Evolutionary conservation across 2,888 invertebrate genomes (phyloP), one percentile per base, ranked within the genome.

Genomic region (Brachyopa scutellaris): DNA sequence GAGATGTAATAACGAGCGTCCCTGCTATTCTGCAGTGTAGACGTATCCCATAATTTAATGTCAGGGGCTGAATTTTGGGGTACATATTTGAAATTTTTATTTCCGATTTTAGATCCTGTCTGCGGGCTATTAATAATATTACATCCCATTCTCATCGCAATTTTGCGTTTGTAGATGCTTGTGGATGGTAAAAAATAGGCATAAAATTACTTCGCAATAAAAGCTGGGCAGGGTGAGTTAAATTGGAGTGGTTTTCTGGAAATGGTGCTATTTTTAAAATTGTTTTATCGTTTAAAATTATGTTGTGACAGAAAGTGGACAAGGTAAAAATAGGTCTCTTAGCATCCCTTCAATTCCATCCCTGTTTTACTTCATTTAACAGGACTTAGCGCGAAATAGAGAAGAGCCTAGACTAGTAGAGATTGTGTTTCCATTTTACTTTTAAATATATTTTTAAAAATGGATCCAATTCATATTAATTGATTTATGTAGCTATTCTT

Each of bases 11-110:
- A 45, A 21, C 15, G 31, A 31, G 8, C 19, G 15, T 59, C 40
- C 7, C 15, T 29, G 11, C 6, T 5, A 47, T 31, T 6, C 21
- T 38, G 55, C 23, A 13, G 11, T 7, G 36, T 13, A 55, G 55
- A 55, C 55, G 36, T 21, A 62, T 47, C n/a, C 47, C 11, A 47
- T 33, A 62, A 62, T 62, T n/a, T 15, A 47, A 64, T 49, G n/a
- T 7, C n/a, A 49, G n/a, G 2, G 4, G 36, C 26, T 36, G 17
- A 36, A 64, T 36, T 64, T 17, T 36, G 49, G 19, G 36, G 36
- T 17, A n/a, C n/a, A n/a, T n/a, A 23, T 17, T 49, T 49, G n/a
- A n/a, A 36, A n/a, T 49, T 64, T 26, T 62, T 64, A 11, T 49
- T 49, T 26, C 33, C 2, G 4, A n/a, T 11, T 36, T 47, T 8